Conservation (phyloP, 2,113 vertebrate species). For the Suncus etruscus region DNA sequence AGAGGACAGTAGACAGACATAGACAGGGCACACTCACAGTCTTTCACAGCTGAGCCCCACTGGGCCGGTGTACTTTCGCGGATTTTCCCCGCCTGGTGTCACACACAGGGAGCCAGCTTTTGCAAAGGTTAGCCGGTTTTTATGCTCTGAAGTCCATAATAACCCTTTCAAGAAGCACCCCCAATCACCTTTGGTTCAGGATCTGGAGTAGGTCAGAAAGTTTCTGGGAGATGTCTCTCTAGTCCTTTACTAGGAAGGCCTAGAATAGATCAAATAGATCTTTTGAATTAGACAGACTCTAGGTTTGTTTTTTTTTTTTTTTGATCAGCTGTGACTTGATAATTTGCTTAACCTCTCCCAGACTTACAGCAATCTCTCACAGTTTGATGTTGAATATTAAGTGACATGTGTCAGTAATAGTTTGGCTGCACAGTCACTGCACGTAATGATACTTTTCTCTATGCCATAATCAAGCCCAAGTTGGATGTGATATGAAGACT, state of each 20-base stretch:
- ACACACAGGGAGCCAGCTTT: too few species aligned
- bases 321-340: background rate
- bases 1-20: too few species aligned
- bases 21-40: too few species aligned
- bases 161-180: background rate
- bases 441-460: background rate
- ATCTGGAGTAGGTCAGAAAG: background rate
- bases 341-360: background rate
- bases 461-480: background rate
- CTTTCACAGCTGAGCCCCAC: too few species aligned
- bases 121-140: too few species aligned
- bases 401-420: background rate
- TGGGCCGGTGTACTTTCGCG: too few species aligned
- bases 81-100: too few species aligned
- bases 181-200: too few species aligned
- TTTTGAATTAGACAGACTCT: background rate
- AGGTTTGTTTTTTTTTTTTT: background rate
- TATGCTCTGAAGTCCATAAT: too few species aligned
- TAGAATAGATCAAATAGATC: background rate
- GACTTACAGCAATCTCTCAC: background rate
- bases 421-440: background rate
- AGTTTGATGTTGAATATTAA: background rate
- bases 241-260: background rate
- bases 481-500: background rate
- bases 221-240: background rate